Percentiles rank a stretch among this genome's conserved stretches.
Evolutionary conservation across 2,888 invertebrate species (phyloP).

Genomic region (Sisyra terminalis): DNA sequence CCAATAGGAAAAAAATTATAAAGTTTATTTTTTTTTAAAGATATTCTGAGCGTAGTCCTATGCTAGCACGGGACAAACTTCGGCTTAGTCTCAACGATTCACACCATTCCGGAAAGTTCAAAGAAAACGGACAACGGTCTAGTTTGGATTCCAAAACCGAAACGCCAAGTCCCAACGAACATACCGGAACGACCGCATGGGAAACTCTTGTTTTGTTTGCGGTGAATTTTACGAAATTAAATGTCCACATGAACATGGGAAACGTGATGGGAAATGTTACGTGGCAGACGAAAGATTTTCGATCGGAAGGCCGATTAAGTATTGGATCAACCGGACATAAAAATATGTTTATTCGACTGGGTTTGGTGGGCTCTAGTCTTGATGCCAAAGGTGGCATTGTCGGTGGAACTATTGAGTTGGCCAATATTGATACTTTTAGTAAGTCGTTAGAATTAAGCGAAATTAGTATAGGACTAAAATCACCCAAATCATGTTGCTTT

Average conservation of each 20-base stretch:
- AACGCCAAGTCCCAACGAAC: constrained; percentile 39
- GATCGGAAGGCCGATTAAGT: constrained; percentile 79
- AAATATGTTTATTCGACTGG: constrained; percentile 78
- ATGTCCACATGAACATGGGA: constrained; percentile 98
- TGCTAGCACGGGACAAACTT: constrained; percentile 35
- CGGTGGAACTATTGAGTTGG: constrained; percentile 85
- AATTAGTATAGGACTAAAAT: too few relatives aligned
- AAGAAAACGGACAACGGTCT: constrained; percentile 35
- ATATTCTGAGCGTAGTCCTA: constrained; percentile 12
- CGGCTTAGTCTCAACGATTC: constrained; percentile 30
- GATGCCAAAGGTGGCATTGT: constrained; percentile 97
- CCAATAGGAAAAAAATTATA: too few relatives aligned
- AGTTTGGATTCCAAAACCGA: constrained; percentile 33
- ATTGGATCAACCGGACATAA: constrained; percentile 91
- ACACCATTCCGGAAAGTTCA: too few relatives aligned
- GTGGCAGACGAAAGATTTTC: constrained; percentile 88
- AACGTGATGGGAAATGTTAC: constrained; percentile 98
- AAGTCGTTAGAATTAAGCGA: constrained; percentile 20
- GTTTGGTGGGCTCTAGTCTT: constrained; percentile 75
- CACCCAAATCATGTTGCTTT: too few relatives aligned
- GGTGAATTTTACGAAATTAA: constrained; percentile 87
- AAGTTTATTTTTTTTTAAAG: too few relatives aligned
- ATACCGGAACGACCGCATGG: constrained; percentile 65
- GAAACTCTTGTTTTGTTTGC: constrained; percentile 92
- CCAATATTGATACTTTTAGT: constrained; percentile 74